Conservation (phyloP, 2,113 vertebrate species). For the Aegithalos caudatus region DNA sequence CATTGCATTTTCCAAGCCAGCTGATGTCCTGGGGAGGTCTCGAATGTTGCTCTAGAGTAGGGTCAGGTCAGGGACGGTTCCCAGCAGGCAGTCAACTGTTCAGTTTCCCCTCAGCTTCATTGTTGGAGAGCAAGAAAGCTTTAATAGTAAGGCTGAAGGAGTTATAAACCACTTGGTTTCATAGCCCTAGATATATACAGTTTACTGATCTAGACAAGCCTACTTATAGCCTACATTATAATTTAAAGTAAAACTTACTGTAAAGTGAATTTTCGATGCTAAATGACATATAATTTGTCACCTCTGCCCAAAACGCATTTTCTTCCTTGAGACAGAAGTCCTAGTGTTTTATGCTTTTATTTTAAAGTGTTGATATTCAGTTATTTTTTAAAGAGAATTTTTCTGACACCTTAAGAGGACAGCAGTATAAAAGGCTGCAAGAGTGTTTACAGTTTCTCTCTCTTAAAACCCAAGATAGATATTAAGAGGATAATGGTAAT, state of each 20-base stretch:
- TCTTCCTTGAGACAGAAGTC: not conserved
- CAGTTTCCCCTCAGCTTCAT: not conserved
- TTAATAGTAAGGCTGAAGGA: not conserved
- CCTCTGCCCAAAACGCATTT: not conserved
- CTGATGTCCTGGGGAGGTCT: not conserved
- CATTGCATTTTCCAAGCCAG: not conserved
- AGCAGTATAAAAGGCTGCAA: not conserved
- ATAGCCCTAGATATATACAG: not conserved
- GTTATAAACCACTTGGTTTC: not conserved
- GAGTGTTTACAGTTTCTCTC: not conserved
- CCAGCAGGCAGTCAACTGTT: not conserved
- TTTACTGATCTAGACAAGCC: not conserved
- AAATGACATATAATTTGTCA: not conserved
- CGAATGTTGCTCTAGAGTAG: rapidly evolving
- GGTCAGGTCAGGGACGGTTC: not conserved
- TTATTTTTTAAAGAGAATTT: not conserved
- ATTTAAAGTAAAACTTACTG: not conserved
- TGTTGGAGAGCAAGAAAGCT: not conserved
- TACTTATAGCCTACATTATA: too few relatives aligned
- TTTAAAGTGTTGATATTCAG: not conserved
- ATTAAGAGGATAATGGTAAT: not conserved
- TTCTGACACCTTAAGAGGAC: not conserved
- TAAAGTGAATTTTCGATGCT: not conserved
- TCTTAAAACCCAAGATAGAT: not conserved
- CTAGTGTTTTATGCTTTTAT: not conserved